Percentiles rank a stretch among this genome's conserved stretches.
phyloP scores from a whole-genome alignment of 2,888 invertebrate species.

The Crocallis elinguaria region DNA sequence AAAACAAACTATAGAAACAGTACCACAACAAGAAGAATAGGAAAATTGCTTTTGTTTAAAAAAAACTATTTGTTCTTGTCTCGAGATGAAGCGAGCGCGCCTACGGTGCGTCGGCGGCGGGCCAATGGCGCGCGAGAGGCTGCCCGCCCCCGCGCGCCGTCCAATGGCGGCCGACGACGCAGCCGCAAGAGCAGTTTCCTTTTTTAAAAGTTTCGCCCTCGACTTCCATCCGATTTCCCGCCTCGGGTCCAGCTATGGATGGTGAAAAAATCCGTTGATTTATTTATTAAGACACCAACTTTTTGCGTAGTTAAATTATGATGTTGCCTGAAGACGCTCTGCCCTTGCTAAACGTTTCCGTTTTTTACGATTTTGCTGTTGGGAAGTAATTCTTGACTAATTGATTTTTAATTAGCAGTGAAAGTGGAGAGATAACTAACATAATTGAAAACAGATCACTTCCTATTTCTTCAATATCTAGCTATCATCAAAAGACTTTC shows the following conservation, averaged over 20 bases:
- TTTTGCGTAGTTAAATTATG: constrained; percentile 78
- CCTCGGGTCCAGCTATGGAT: constrained; percentile 76
- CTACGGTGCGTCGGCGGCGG: constrained; percentile 68
- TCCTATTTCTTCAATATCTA: too few relatives aligned
- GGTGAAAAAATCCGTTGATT: constrained; percentile 77
- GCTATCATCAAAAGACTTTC: too few relatives aligned
- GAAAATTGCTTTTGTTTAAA: constrained; percentile 84
- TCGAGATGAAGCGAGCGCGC: constrained; percentile 80
- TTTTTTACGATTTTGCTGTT: constrained; percentile 51
- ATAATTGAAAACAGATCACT: too few relatives aligned
- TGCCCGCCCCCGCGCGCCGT: constrained; percentile 72
- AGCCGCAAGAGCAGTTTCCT: constrained; percentile 81
- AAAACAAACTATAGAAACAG: constrained; percentile 81
- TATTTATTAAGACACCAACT: constrained; percentile 76
- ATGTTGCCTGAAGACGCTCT: constrained; percentile 61
- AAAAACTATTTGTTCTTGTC: constrained; percentile 82
- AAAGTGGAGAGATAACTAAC: too few relatives aligned
- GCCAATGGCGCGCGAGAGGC: constrained; percentile 70
- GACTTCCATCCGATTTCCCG: constrained; percentile 84
- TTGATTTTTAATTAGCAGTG: not conserved
- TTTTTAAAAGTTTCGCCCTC: constrained; percentile 83
- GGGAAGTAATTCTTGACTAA: not conserved
- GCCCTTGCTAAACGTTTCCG: constrained; percentile 47
- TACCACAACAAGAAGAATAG: constrained; percentile 83
- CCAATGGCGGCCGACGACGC: constrained; percentile 67